A percentile compares a stretch with the other conserved stretches of the same genome.
Conservation (phyloP, 2,888 invertebrate genomes). For the Leucania comma region DNA sequence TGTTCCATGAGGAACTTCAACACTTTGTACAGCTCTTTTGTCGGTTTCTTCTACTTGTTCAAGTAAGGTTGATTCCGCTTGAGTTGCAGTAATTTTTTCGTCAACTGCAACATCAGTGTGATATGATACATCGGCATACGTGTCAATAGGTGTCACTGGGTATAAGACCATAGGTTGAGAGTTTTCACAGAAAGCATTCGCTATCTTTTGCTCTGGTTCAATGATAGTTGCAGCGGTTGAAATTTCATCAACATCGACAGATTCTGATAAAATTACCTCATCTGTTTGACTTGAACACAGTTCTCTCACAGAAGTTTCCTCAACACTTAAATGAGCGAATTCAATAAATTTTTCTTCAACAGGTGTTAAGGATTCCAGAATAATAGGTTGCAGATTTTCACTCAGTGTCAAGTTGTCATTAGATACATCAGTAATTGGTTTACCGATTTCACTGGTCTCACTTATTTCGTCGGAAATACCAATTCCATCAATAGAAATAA, state of each 20-base stretch:
- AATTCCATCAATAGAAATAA: too few relatives aligned
- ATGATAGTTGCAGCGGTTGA: neutral
- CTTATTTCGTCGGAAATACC: too few relatives aligned
- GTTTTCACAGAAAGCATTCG: neutral
- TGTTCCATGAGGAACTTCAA: neutral
- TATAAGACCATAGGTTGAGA: slow-evolving; percentile 3
- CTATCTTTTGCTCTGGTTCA: neutral
- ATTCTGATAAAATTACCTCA: slow-evolving; percentile 7
- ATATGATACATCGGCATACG: neutral
- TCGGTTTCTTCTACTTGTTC: neutral
- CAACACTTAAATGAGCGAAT: neutral
- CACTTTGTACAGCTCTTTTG: neutral
- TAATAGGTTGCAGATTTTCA: neutral
- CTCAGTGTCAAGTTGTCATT: neutral
- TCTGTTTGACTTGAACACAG: neutral
- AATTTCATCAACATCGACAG: neutral
- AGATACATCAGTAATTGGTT: neutral
- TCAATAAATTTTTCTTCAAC: neutral
- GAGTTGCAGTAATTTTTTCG: neutral
- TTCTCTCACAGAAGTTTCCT: neutral
- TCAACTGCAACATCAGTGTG: neutral
- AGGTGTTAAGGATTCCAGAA: neutral
- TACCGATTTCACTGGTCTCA: neutral
- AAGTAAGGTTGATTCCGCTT: neutral
- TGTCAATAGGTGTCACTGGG: neutral